phyloP scores from a whole-genome alignment of 1,140 invertebrate genomes.

The Carcinoscorpius rotundicauda region DNA sequence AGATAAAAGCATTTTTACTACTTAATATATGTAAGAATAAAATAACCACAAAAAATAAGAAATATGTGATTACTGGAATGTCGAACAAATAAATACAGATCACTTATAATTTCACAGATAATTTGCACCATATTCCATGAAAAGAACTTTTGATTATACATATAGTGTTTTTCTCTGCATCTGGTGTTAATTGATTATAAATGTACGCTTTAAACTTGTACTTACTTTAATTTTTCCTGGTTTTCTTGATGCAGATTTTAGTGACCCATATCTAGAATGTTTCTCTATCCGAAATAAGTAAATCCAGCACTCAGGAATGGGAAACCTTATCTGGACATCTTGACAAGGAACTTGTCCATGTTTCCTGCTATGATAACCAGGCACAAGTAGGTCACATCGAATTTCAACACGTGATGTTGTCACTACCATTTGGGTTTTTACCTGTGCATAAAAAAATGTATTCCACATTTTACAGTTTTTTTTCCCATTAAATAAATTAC shows the following conservation, averaged over 20 bases:
- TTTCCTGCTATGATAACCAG: slow-evolving; percentile 89
- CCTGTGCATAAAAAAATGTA: too few species aligned
- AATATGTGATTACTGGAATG: not conserved
- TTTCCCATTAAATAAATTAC: too few species aligned
- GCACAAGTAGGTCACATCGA: slow-evolving; percentile 84
- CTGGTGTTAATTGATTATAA: too few species aligned
- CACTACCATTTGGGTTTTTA: slow-evolving; percentile 20
- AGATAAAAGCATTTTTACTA: too few species aligned
- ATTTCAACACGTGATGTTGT: slow-evolving; percentile 60
- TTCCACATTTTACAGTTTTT: too few species aligned
- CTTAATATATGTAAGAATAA: too few species aligned
- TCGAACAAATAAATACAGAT: too few species aligned
- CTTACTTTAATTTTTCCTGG: slow-evolving; percentile 46
- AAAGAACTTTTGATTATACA: too few species aligned
- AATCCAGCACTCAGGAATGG: slow-evolving; percentile 98
- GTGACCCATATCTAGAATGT: slow-evolving; percentile 96
- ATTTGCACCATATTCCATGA: too few species aligned
- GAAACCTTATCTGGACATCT: slow-evolving; percentile 92
- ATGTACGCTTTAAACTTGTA: not conserved
- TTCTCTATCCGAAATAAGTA: slow-evolving; percentile 98
- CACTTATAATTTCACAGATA: too few species aligned
- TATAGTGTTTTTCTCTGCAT: too few species aligned
- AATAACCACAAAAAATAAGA: too few species aligned
- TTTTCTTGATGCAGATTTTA: slow-evolving; percentile 86
- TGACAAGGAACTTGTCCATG: slow-evolving; percentile 86